Base-by-base conservation (phyloP, 2,888 invertebrate species). In the Plutella xylostella region DNA sequence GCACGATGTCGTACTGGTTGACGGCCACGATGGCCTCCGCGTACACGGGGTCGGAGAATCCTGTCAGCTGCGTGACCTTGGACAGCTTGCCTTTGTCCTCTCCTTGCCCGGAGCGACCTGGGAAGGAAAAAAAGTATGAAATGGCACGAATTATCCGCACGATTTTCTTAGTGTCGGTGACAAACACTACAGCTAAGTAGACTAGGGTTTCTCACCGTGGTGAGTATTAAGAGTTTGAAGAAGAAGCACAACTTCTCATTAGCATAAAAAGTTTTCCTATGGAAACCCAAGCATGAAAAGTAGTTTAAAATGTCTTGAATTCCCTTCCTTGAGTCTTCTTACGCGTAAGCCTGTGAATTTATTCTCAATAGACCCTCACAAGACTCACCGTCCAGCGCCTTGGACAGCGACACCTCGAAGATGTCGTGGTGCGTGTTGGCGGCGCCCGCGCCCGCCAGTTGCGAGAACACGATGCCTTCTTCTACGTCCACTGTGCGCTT, bases 11-110 rank as follows among this genome's bases (percentile, higher is more conserved):
- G 82, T 97, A 98, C 71, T 97, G 97, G 78, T 97, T 97, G 55
- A 99, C 98, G 72, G 98, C 93, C 1, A 99, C 98, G 65, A 98
- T 96, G n/a, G 99, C 98, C 84, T 99, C 99, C 0, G 99, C 96
- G 75, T 99, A 99, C 49, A 99, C 98, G 0, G 99, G 98, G 86
- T 99, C 99, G 0, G 97, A 97, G 84, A 98, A 98, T 12, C 98
- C 99, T 3, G 99, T 98, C 62, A 99, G 86, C 74, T 99, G 99
- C 30, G 97, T 96, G 51, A 97, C 96, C 75, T 92, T 92, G 50
- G 71, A 74, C 56, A 76, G 61, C 58, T 62, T 62, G 56, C 74
- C 70, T 54, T 71, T 65, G 48, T 68, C 72, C 17, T 58, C 66
- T 0, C 45, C 54, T 30, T 56, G 48, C 35, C 55, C 57, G 52